phyloP scores from a whole-genome alignment of 2,888 invertebrate genomes.

The Ypsolopha scabrella region DNA sequence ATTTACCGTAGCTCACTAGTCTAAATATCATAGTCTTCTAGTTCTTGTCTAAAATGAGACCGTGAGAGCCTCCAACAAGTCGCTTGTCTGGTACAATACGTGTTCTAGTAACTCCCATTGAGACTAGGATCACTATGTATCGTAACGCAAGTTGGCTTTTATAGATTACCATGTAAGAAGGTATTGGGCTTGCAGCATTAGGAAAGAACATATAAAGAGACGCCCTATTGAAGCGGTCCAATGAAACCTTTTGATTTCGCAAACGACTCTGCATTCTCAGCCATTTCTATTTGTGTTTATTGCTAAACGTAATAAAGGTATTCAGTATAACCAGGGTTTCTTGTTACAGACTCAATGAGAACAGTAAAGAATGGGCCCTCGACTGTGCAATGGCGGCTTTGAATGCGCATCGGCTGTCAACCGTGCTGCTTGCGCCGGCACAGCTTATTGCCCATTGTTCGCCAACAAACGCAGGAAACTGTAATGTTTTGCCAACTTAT shows the following conservation, averaged over 20 bases:
- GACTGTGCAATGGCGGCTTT: conserved; percentile 17
- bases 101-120: background rate
- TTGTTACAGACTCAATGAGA: background rate
- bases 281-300: background rate
- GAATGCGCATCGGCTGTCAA: conserved; percentile 49
- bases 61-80: background rate
- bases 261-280: background rate
- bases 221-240: background rate
- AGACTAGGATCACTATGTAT: too few relatives aligned
- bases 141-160: too few relatives aligned
- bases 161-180: too few relatives aligned
- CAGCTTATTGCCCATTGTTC: conserved; percentile 60
- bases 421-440: conserved; percentile 18
- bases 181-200: background rate
- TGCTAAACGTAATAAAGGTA: background rate
- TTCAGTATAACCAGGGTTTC: background rate
- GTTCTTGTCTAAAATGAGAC: background rate
- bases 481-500: conserved; percentile 23
- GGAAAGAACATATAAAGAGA: background rate
- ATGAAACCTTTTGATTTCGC: background rate
- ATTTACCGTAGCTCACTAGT: too few relatives aligned
- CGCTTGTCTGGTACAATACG: background rate
- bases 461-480: conserved; percentile 65
- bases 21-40: too few relatives aligned
- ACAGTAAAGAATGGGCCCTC: background rate